Evolutionary conservation across 1,140 invertebrate genomes (phyloP), one percentile per base, ranked within the genome.

Genomic region (Eulimnadia texana): DNA sequence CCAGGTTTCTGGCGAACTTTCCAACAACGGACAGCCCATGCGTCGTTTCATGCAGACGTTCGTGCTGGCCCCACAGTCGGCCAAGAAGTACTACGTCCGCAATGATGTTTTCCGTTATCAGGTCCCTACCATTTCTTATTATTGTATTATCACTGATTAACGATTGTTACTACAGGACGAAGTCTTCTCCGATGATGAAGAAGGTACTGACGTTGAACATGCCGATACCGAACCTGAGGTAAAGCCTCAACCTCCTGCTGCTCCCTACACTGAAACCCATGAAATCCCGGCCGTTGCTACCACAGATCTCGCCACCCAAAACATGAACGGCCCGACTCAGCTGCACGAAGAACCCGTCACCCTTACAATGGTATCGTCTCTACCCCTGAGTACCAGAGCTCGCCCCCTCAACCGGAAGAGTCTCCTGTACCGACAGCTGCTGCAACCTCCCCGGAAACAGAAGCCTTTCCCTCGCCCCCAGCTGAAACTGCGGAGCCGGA

Each of bases 91-190:
- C 76, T 98, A 97, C 71, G 93, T 98, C 20, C 90, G 93, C 71
- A 98, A 98, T 76, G 93, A 98, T 74, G 97, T 98, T 70, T 98
- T 98, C 75, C 86, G 93, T 58, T 98, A 98, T 72, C 93, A 97
- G 79, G 89, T 81, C 6, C 3, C 6, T n/a, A 20, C 20, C 23
- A 23, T 58, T 54, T 11, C 2, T 62, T 42, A 20, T 11, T 63
- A 19, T n/a, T 22, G 10, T 55, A n/a, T 52, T 55, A 2, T 61
- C 52, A 16, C 19, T 25, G 25, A 19, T 58, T 19, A 51, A 22
- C 24, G 50, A n/a, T 28, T 53, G 16, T 50, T 3, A 25, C 23
- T 55, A n/a, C 68, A 80, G 79, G 82, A 90, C 74, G 82, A 88
- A 66, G 81, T 87, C 33, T 84, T 85, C 67, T 78, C 80, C 59